phyloP scores from a whole-genome alignment of 30 jellyfish, hydroid and myxozoan genomes.

The Turritopsis dohrnii region DNA sequence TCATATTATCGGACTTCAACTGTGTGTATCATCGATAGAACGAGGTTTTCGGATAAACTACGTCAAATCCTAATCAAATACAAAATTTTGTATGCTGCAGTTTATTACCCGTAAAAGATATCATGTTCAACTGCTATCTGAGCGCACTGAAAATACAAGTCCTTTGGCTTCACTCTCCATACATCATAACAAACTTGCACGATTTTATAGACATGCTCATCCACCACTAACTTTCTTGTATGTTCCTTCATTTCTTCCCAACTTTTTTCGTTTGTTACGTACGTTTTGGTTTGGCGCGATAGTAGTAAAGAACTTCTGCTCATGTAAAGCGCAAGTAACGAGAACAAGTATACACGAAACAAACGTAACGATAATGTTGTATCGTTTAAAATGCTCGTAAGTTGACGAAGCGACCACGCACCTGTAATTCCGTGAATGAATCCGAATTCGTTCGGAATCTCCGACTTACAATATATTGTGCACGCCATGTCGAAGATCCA shows the following conservation, averaged over 20 bases:
- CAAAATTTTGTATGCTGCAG: background rate
- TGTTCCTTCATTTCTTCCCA: background rate
- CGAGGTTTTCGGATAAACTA: too few relatives aligned
- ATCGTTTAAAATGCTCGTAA: background rate
- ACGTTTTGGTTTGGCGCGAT: background rate
- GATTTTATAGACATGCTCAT: background rate
- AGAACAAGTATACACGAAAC: background rate
- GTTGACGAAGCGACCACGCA: background rate
- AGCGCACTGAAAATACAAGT: background rate
- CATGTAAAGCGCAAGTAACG: background rate
- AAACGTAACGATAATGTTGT: background rate
- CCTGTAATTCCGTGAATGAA: background rate
- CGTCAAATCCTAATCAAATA: too few relatives aligned
- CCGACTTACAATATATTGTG: background rate
- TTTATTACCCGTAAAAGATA: background rate
- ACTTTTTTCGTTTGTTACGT: background rate
- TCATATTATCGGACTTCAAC: too few relatives aligned
- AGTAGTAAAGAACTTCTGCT: background rate
- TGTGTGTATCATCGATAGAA: too few relatives aligned
- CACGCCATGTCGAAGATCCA: background rate
- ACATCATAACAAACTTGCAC: background rate
- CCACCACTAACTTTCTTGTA: background rate
- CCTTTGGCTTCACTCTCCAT: background rate
- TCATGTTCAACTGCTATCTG: background rate
- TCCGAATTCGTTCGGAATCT: background rate